These are phyloP conservation scores for Lagothrix lagotricha DNA, from an alignment of 2,797 vertebrate species.

Conservation along the genomic window DNA sequence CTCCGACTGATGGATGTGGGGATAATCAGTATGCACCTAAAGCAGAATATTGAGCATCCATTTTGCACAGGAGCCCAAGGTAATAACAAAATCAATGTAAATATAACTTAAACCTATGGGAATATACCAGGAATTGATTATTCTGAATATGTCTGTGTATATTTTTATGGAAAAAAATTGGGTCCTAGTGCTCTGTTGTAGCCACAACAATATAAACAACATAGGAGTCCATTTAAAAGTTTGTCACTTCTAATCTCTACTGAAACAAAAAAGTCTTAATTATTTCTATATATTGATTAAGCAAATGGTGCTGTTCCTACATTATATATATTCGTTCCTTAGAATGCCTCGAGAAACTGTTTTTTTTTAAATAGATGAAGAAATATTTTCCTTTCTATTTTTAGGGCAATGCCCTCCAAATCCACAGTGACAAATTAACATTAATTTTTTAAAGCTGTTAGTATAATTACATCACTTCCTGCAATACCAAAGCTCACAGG, in stretches of 20 bases:
- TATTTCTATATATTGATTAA: background rate
- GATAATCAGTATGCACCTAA: background rate
- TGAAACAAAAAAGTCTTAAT: background rate
- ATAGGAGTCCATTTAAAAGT: background rate
- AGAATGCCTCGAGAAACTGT: background rate
- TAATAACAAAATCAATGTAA: background rate
- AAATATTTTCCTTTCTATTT: conserved; percentile 23
- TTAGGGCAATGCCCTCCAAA: background rate
- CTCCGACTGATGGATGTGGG: background rate
- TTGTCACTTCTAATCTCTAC: background rate
- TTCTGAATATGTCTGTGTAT: background rate
- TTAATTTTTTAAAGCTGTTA: background rate
- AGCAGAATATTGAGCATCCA: background rate
- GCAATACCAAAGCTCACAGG: background rate
- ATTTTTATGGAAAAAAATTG: background rate
- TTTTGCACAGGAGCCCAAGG: background rate
- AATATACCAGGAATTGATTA: background rate
- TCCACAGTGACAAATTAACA: background rate
- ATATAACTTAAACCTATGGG: background rate
- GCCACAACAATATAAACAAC: background rate
- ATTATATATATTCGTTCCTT: background rate
- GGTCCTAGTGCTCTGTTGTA: background rate
- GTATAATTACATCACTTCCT: background rate
- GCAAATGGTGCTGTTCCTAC: background rate
- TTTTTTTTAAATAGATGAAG: background rate